phyloP scores from a whole-genome alignment of 2,113 vertebrate species.

The Rhineura floridana region DNA sequence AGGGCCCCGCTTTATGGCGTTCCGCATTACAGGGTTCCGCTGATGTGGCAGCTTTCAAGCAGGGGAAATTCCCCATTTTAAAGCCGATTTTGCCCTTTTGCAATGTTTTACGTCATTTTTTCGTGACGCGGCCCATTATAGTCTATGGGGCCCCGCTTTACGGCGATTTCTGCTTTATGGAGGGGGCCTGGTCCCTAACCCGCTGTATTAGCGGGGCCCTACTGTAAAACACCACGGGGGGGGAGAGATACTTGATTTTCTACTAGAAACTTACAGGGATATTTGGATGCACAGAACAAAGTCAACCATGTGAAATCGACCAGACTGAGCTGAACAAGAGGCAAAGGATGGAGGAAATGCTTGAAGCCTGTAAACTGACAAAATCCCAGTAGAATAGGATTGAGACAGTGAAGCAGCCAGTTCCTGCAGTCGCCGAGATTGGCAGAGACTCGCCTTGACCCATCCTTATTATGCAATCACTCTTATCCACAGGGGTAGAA shows the following conservation, averaged over 20 bases:
- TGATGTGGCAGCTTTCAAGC: too few species aligned
- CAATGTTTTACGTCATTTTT: too few species aligned
- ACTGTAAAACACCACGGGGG: background rate
- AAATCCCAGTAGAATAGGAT: background rate
- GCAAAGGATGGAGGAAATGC: background rate
- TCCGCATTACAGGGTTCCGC: too few species aligned
- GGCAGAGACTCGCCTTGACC: constrained; percentile 6
- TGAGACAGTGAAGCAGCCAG: background rate
- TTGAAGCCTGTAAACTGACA: background rate
- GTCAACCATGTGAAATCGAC: background rate
- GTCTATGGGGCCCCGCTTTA: too few species aligned
- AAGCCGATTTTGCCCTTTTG: too few species aligned
- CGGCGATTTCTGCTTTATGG: too few species aligned
- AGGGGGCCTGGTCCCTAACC: too few species aligned
- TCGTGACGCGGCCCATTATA: too few species aligned
- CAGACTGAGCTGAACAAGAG: background rate
- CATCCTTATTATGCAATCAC: constrained; percentile 31
- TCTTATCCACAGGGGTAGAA: constrained; percentile 29
- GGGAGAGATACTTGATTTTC: background rate
- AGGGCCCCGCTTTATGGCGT: too few species aligned
- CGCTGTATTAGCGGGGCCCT: too few species aligned
- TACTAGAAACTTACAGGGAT: background rate
- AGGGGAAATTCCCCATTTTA: too few species aligned
- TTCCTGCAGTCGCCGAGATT: background rate
- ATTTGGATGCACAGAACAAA: background rate